Conservation (phyloP, 1,140 invertebrate species). For the Plectrocnemia conspersa region DNA sequence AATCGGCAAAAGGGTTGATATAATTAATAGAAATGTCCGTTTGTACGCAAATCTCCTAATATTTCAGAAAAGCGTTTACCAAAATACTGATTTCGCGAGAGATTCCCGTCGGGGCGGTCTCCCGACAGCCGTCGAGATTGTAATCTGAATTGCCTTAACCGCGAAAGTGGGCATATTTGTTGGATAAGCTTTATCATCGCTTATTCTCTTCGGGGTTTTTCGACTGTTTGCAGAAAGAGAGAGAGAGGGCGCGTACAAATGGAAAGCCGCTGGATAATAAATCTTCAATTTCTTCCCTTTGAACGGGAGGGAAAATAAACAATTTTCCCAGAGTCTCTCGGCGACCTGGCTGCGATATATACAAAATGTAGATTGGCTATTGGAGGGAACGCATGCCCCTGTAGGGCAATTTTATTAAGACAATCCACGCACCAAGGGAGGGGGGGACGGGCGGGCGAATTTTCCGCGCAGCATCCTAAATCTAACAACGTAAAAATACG, state of each 20-base stretch:
- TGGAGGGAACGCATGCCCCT: not conserved
- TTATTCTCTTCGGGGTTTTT: conserved; percentile 7
- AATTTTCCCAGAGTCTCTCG: conserved; percentile 5
- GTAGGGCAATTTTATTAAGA: too few species aligned
- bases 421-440: too few species aligned
- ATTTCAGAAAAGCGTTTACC: too few species aligned
- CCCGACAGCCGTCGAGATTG: too few species aligned
- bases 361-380: not conserved
- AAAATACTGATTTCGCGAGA: too few species aligned
- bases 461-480: too few species aligned
- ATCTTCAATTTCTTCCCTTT: conserved; percentile 16
- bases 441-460: too few species aligned
- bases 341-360: not conserved
- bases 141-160: conserved; percentile 10
- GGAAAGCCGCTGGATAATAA: conserved; percentile 14
- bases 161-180: not conserved
- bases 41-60: too few species aligned
- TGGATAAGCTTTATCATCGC: conserved; percentile 18
- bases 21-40: too few species aligned
- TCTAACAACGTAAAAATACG: too few species aligned
- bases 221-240: not conserved
- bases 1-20: too few species aligned
- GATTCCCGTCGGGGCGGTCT: too few species aligned
- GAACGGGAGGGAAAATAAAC: conserved; percentile 12
- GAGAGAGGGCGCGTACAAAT: not conserved